Base-by-base conservation (phyloP, 2,113 vertebrate species). In the Clupea harengus region DNA sequence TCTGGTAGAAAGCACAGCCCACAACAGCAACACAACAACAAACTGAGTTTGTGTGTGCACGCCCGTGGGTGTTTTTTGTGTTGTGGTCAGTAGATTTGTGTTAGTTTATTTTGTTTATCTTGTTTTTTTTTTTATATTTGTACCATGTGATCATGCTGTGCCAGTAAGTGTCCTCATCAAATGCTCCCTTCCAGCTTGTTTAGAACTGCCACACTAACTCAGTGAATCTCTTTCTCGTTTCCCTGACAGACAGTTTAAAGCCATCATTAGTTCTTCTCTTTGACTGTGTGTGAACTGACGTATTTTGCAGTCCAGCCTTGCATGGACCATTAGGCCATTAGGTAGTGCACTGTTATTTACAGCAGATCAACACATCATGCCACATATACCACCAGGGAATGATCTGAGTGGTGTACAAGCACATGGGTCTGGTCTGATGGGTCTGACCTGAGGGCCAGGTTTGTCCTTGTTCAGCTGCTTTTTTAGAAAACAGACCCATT, bases 111-210 rank as follows among this genome's bases (percentile, higher is more conserved):
- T 82, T 52, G 54, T 72, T 86, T 83, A 45, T 32, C 25, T 72
- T 32, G 25, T 72, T 72, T 32, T 72, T 72, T 72, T 72, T 32
- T 72, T 72, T 72, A 25, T 72, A 25, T 72, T 72, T 87, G 46
- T 54, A 81, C 52, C 3, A 46, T 45, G n/a, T 39, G 82, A 72
- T 50, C 84, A 64, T 52, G 84, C 87, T 84, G 87, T 54, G 84
- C 54, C 44, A 32, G 46, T 84, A 81, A 88, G 84, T 81, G 9
- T 82, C 22, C 72, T 57, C 87, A 47, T 88, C 85, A 88, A 84
- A 85, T 72, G 64, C 7, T 28, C 25, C 64, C 64, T 72, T 25
- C 64, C 25, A 32, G 64, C 67, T 47, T 83, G 64, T 83, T 81
- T 60, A 86, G 64, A 72, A 13, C 64, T 72, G 64, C 25, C 64